Conservation (phyloP, 1,140 invertebrate species). For the Leptopilina boulardi region DNA sequence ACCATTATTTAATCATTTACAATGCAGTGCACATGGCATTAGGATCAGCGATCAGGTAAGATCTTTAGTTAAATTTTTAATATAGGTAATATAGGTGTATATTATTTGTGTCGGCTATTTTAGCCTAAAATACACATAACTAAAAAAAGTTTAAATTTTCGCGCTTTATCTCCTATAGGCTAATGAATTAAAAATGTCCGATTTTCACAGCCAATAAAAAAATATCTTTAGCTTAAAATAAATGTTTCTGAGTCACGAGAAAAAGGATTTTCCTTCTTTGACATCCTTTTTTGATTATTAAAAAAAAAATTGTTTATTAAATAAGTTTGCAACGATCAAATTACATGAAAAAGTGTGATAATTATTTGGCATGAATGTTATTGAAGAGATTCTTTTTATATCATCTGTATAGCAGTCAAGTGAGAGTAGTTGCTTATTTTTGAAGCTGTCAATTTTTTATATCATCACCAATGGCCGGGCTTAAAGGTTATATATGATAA, state of each 20-base stretch:
- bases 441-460: slow-evolving; percentile 50
- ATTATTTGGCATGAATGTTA: slow-evolving; percentile 33
- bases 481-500: slow-evolving; percentile 64
- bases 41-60: too few species aligned
- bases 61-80: too few species aligned
- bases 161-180: too few species aligned
- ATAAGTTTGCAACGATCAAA: neutral
- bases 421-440: slow-evolving; percentile 33
- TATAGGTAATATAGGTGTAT: too few species aligned
- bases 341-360: neutral
- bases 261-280: neutral
- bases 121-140: too few species aligned
- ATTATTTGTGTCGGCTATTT: too few species aligned
- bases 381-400: slow-evolving; percentile 50
- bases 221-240: neutral
- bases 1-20: too few species aligned
- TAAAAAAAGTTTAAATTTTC: too few species aligned
- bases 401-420: slow-evolving; percentile 50
- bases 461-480: slow-evolving; percentile 69
- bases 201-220: neutral
- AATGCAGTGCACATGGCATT: too few species aligned
- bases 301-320: neutral
- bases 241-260: neutral
- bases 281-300: neutral
- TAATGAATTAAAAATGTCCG: too few species aligned